Base-by-base conservation (phyloP, 2,888 invertebrate species). In the Hoplodrina ambigua region DNA sequence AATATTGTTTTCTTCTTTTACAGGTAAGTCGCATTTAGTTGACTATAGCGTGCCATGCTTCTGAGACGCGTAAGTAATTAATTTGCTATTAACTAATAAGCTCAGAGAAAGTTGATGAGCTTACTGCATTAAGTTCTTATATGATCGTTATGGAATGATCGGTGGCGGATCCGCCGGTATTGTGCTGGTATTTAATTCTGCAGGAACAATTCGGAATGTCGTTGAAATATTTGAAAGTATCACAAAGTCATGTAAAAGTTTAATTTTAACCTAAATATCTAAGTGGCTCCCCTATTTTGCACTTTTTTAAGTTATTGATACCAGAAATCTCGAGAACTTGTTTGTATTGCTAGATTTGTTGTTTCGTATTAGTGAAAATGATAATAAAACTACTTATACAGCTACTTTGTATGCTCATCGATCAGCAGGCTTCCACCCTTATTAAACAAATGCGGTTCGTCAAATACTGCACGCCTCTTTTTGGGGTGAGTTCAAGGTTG, bases 401-500 rank as follows among this genome's bases (percentile, higher is more conserved):
- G 50, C 52, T 17, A 33, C 30, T 8, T 15, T 5, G 19, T 3
- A 25, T 7, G 25, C n/a, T 37, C 37, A 58, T 65, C 56, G 46
- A 41, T 66, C 68, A 52, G 55, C 66, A 15, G 8, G 46, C 57
- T 64, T 54, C 50, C 49, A 75, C 57, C 57, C 70, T 58, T 58
- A 52, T 33, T 55, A 11, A 50, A 20, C 55, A 25, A 25, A 25
- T 59, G 53, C 61, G 30, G n/a, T 62, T 49, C 25, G 19, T 56
- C 55, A 55, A 69, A 76, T 61, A 61, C 54, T 58, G 69, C 77
- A 58, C 19, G 37, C 56, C 10, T 62, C 25, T 53, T 30, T 54
- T 59, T 75, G 8, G 61, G 68, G 75, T 33, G 30, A 44, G 69
- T 75, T 57, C 73, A 74, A 68, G 76, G 69, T 53, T n/a, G 30